Evolutionary conservation across 2,797 vertebrate genomes (phyloP), one percentile per base, ranked within the genome.

Genomic region (Alectoris magna): DNA sequence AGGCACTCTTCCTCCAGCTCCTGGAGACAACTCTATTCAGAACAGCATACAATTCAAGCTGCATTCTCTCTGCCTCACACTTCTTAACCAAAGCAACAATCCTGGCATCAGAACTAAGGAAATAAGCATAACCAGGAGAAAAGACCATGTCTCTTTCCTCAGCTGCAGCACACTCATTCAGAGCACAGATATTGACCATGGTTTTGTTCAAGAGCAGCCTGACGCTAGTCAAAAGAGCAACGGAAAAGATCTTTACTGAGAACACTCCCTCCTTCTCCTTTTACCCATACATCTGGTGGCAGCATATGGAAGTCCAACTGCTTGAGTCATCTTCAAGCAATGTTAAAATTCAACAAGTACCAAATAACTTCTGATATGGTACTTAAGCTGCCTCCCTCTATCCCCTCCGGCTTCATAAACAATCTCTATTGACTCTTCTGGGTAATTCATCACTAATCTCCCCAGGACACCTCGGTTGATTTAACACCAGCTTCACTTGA

Each of bases 381-480:
- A 93, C 87, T 95, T 95, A 95, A 78, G 43, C 56, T 81, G 71
- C 78, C 73, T 90, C 77, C 73, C 68, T 84, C 77, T 67, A 82
- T 90, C 75, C 87, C 95, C 93, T 94, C 89, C 2, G 51, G 96
- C 87, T 16, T 94, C 81, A 95, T 96, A 94, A 97, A 97, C 93
- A 95, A 93, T 94, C 85, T 94, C 92, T 94, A 95, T 94, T 97
- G 96, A 96, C 94, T 95, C 92, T 85, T 77, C 70, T 88, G 72
- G 89, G 90, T 88, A 81, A 96, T 96, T 95, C 82, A 95, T 96
- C 95, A 93, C 80, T 85, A 83, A 93, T 81, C 96, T 96, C 93
- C 82, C 90, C 87, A 94, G 91, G 96, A 96, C 89, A 97, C 91
- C 94, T 96, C 70, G 4, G 55, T 72, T 96, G 95, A 97, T 96